Evolutionary conservation across 1,140 invertebrate species (phyloP), one percentile per base, ranked within the genome.

Genomic region (Drepana arcuata): DNA sequence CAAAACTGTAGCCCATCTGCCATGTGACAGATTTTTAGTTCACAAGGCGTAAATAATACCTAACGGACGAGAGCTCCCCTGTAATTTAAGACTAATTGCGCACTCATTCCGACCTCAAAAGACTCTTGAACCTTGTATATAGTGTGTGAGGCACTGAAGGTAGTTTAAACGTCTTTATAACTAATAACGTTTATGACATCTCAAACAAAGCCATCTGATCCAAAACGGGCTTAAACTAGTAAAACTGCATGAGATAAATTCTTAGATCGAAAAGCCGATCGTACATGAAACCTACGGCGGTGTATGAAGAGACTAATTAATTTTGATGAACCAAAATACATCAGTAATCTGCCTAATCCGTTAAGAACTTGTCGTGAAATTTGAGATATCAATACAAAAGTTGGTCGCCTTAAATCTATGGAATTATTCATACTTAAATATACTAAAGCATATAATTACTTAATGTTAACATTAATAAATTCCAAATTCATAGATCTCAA

Each of bases 71-170:
- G 35, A 37, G 33, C 29, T 37, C 28, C 27, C 31, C 16, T 30
- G 50, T 53, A 59, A 56, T 23, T 23, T 37, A 38, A 56, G 30
- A 47, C 48, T 53, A 43, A 63, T 59, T 52, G 59, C 33, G 34
- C 38, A 46, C 34, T 48, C 40, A 49, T 33, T 38, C 27, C 38
- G 13, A 34, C 9, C 18, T 31, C 28, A 37, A 40, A 35, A 42
- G 33, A 30, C 32, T 39, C 29, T 45, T 48, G 16, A 48, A 47
- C 36, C 32, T 37, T 14, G 34, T 32, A 24, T 34, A 34, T 27
- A 4, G 10, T 10, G 10, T 3, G 24, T n/a, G 6, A 21, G 18
- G 4, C 18, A 21, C 9, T 5, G 9, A 5, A 21, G 4, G 18
- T 9, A 5, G 9, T 21, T 21, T 9, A 21, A 5, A 9, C 9